phyloP scores from a whole-genome alignment of 2,888 invertebrate genomes.

The Argyresthia goedartella region DNA sequence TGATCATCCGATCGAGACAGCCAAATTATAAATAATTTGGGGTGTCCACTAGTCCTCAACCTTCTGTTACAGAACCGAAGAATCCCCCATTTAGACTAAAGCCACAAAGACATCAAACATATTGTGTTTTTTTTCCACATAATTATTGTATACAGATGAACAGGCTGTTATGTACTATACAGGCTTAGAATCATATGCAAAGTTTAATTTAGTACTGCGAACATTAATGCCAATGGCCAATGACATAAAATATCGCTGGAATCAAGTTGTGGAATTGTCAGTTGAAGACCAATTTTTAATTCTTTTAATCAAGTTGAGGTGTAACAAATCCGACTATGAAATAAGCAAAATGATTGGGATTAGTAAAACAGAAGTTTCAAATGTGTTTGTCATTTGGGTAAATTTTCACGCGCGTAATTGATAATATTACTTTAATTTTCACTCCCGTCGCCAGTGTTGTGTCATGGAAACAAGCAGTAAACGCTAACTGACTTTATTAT shows the following conservation, averaged over 20 bases:
- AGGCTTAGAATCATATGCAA: neutral
- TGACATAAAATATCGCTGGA: neutral
- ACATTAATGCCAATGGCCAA: neutral
- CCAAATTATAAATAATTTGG: too few species aligned
- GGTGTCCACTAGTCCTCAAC: too few species aligned
- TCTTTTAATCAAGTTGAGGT: slow-evolving; percentile 2
- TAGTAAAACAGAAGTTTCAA: neutral
- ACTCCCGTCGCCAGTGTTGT: too few species aligned
- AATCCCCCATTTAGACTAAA: too few species aligned
- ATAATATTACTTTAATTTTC: too few species aligned
- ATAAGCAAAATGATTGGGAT: neutral
- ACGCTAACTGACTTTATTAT: too few species aligned
- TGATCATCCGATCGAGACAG: too few species aligned
- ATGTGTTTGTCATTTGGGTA: neutral
- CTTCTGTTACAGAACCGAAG: too few species aligned
- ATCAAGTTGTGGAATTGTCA: neutral
- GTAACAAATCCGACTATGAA: slow-evolving; percentile 3
- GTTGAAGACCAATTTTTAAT: neutral
- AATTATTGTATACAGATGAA: neutral
- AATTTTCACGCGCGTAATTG: too few species aligned
- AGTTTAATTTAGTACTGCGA: neutral
- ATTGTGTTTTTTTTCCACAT: neutral
- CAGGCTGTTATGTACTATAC: neutral
- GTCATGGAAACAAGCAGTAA: too few species aligned
- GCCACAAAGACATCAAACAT: neutral